Evolutionary conservation across 2,888 invertebrate species (phyloP).

Genomic region (Mesochorus sp.): DNA sequence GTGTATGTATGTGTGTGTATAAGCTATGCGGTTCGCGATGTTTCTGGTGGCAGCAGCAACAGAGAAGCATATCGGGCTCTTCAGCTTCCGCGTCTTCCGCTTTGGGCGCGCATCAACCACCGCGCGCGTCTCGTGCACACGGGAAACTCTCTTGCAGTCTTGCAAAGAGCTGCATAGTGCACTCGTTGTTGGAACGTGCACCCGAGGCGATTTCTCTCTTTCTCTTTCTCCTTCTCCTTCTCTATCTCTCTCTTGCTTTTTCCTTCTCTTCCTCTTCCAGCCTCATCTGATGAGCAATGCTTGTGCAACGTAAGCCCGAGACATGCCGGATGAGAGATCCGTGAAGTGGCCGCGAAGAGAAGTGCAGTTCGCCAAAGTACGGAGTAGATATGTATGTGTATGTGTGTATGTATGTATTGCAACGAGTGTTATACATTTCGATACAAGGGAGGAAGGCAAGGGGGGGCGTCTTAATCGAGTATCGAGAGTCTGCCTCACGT

Average conservation of each 20-base stretch:
- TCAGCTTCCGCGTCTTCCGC: constrained; percentile 20
- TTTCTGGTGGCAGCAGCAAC: constrained; percentile 35
- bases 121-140: constrained; percentile 43
- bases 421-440: constrained; percentile 33
- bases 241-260: neutral
- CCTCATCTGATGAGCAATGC: constrained; percentile 25
- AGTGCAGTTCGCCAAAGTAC: constrained; percentile 42
- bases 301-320: constrained; percentile 59
- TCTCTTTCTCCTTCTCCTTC: neutral
- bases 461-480: constrained; percentile 56
- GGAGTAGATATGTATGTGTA: neutral
- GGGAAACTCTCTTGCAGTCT: constrained; percentile 24
- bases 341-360: constrained; percentile 31
- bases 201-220: constrained; percentile 35
- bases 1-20: neutral
- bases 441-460: too few species aligned
- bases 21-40: constrained; percentile 26
- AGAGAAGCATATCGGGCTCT: constrained; percentile 42
- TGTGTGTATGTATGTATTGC: neutral
- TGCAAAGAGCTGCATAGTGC: constrained; percentile 28
- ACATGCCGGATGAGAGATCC: constrained; percentile 52
- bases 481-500: constrained; percentile 58
- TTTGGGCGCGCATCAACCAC: constrained; percentile 28
- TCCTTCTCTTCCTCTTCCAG: constrained; percentile 4
- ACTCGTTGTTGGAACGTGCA: constrained; percentile 53